Conservation (phyloP, 2,888 invertebrate species). For the Drosophila incognita region DNA sequence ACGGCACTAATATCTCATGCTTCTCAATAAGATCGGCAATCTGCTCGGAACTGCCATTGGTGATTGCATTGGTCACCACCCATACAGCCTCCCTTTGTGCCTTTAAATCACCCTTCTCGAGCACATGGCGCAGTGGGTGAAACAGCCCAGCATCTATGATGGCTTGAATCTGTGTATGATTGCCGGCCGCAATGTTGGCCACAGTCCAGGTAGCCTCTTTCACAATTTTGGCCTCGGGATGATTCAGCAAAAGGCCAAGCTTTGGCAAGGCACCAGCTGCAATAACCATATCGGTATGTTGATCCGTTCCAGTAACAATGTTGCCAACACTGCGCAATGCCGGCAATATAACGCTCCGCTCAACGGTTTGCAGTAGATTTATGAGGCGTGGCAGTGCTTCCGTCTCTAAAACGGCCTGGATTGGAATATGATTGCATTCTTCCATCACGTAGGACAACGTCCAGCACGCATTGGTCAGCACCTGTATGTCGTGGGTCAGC, state of each 20-base stretch:
- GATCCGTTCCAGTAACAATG: conserved; percentile 97
- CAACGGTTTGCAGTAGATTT: conserved; percentile 88
- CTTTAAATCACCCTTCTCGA: conserved; percentile 88
- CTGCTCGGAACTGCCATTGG: conserved; percentile 92
- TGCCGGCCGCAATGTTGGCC: conserved; percentile 97
- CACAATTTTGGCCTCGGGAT: conserved; percentile 85
- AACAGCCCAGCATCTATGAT: conserved; percentile 89
- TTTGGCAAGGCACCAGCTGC: conserved; percentile 90
- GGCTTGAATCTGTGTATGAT: conserved; percentile 90
- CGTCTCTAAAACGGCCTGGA: conserved; percentile 91
- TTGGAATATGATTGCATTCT: conserved; percentile 95
- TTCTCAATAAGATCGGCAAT: conserved; percentile 89
- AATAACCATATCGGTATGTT: conserved; percentile 93
- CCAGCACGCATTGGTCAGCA: conserved; percentile 97
- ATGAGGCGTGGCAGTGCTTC: conserved; percentile 90
- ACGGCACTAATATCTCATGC: conserved; percentile 89
- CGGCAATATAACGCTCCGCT: conserved; percentile 91
- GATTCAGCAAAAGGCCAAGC: conserved; percentile 88
- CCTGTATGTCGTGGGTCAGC: conserved; percentile 89
- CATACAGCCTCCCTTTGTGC: conserved; percentile 96
- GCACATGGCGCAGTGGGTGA: conserved; percentile 78
- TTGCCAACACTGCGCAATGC: conserved; percentile 95
- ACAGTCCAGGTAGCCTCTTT: conserved; percentile 91
- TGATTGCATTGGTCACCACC: conserved; percentile 96
- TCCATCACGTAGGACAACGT: conserved; percentile 97